Conservation (phyloP, 2,888 invertebrate species). For the Sipunculus nudus region DNA sequence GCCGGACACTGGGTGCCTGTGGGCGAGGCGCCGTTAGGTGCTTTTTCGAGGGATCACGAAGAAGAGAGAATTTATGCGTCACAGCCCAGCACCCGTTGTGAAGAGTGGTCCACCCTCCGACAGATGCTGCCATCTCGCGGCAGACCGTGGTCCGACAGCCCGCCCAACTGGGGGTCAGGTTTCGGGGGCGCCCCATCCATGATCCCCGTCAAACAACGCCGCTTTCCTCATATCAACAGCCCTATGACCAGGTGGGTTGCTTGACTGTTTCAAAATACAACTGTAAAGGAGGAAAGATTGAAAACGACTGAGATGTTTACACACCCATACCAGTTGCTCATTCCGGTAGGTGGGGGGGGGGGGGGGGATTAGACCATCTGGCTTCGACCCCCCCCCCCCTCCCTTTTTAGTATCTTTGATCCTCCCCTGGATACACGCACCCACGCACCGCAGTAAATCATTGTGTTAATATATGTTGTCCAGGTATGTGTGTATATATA, state of each 20-base stretch:
- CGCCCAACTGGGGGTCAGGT: slow-evolving; percentile 58
- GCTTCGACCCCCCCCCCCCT: too few species aligned
- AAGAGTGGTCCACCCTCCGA: slow-evolving; percentile 59
- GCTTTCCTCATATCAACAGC: slow-evolving; percentile 56
- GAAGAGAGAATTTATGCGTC: slow-evolving; percentile 13
- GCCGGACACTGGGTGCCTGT: slow-evolving; percentile 48
- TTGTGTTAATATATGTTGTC: neutral
- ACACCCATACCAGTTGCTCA: too few species aligned
- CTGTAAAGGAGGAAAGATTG: neutral
- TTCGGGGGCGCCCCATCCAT: slow-evolving; percentile 40
- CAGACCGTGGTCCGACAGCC: slow-evolving; percentile 33
- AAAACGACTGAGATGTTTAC: neutral
- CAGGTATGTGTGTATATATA: slow-evolving; percentile 5
- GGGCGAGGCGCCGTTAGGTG: slow-evolving; percentile 44
- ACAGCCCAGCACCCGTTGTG: slow-evolving; percentile 38
- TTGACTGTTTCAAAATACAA: too few species aligned
- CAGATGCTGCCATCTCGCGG: slow-evolving; percentile 59
- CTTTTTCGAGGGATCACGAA: slow-evolving; percentile 42
- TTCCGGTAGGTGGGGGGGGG: too few species aligned
- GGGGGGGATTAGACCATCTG: too few species aligned
- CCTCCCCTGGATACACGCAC: neutral
- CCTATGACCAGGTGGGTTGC: slow-evolving; percentile 60
- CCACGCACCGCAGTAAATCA: neutral
- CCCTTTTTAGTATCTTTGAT: neutral
- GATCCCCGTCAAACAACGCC: slow-evolving; percentile 24